A percentile compares a stretch with the other conserved stretches of the same genome.
phyloP scores from a whole-genome alignment of 2,797 vertebrate species.

The Sebastes cheni region DNA sequence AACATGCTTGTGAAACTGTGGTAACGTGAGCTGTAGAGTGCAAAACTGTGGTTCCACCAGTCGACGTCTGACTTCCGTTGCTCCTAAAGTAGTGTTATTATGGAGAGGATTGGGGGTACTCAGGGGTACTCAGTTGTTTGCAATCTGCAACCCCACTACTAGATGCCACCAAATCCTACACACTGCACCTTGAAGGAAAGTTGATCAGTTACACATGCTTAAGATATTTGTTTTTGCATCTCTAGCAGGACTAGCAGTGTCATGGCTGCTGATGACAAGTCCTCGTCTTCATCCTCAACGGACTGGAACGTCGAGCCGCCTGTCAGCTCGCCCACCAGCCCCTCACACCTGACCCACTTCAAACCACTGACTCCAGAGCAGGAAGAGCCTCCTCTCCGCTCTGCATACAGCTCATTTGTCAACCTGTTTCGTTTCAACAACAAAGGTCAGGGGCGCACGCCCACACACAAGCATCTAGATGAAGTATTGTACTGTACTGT shows the following conservation, averaged over 20 bases:
- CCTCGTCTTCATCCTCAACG: constrained; percentile 85
- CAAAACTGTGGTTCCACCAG: too few relatives aligned
- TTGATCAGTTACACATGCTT: neutral
- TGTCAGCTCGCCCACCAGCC: constrained; percentile 86
- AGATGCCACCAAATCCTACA: neutral
- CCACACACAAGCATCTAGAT: neutral
- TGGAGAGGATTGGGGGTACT: too few relatives aligned
- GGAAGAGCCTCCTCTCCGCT: constrained; percentile 96
- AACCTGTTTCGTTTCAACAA: constrained; percentile 97
- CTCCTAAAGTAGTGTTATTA: too few relatives aligned
- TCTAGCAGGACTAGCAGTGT: constrained; percentile 78
- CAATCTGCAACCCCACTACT: too few relatives aligned
- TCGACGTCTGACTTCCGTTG: too few relatives aligned
- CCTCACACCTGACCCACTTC: constrained; percentile 97
- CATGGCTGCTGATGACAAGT: constrained; percentile 95
- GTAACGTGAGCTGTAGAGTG: too few relatives aligned
- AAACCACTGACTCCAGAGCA: constrained; percentile 97
- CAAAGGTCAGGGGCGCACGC: constrained; percentile 84
- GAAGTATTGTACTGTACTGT: neutral
- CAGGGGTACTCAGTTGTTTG: too few relatives aligned
- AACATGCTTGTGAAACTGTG: too few relatives aligned
- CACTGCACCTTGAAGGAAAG: too few relatives aligned
- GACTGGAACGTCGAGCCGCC: constrained; percentile 87
- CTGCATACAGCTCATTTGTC: constrained; percentile 98
- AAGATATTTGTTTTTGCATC: neutral